These are phyloP conservation scores for Ormyrus nitidulus DNA, from an alignment of 2,888 invertebrate genomes.

Conservation along the genomic window DNA sequence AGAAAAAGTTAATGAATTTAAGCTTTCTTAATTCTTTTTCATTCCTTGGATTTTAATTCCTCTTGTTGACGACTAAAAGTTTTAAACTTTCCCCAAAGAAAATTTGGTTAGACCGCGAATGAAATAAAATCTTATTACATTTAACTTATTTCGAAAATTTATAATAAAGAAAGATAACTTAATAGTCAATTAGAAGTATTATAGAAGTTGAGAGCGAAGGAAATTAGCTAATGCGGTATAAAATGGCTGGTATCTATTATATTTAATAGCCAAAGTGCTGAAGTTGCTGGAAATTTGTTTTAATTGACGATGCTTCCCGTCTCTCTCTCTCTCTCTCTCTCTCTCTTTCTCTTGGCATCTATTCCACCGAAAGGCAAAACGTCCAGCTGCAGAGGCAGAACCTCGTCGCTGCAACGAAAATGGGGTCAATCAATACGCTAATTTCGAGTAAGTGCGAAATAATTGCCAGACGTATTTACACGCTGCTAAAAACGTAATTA, in stretches of 20 bases:
- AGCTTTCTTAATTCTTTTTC: too few species aligned
- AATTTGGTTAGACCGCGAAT: too few species aligned
- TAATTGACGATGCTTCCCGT: conserved; percentile 24
- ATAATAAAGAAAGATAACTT: background rate
- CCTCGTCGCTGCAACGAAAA: conserved; percentile 52
- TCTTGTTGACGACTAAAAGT: too few species aligned
- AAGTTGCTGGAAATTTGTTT: conserved; percentile 31
- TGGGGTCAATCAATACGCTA: conserved; percentile 66
- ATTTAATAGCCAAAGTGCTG: conserved; percentile 23
- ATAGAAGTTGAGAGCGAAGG: background rate
- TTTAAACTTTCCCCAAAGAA: too few species aligned
- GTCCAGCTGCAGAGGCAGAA: background rate
- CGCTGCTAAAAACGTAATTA: conserved; percentile 63
- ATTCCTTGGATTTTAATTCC: too few species aligned
- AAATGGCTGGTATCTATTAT: conserved; percentile 30
- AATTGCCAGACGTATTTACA: conserved; percentile 62
- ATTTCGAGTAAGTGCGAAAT: conserved; percentile 64
- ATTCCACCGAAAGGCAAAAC: conserved; percentile 27
- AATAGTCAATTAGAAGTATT: conserved; percentile 17
- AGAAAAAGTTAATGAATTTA: too few species aligned
- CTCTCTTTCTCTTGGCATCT: too few species aligned
- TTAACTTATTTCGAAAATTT: background rate
- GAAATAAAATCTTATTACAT: too few species aligned
- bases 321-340: background rate
- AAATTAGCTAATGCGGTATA: conserved; percentile 15